phyloP scores from a whole-genome alignment of 2,888 invertebrate species.

The Amphipyra berbera region DNA sequence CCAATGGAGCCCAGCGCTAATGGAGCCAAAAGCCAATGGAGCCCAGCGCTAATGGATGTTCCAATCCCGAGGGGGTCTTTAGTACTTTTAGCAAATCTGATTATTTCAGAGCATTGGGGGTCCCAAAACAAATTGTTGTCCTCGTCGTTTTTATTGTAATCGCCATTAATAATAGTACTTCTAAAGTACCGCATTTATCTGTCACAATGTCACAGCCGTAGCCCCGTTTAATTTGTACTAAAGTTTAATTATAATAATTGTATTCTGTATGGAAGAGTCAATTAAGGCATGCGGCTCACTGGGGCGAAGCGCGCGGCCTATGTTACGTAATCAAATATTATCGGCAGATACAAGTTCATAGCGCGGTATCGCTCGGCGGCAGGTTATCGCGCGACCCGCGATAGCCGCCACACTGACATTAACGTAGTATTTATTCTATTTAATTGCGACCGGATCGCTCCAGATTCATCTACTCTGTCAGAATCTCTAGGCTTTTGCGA shows the following conservation, averaged over 20 bases:
- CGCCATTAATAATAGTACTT: too few species aligned
- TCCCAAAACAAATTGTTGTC: too few species aligned
- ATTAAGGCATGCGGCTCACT: conserved; percentile 3
- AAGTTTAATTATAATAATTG: neutral
- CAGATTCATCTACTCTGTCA: conserved; percentile 7
- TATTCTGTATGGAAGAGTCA: neutral
- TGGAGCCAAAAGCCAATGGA: too few species aligned
- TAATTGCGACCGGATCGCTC: conserved; percentile 12
- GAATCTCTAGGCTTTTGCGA: neutral
- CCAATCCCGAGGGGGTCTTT: too few species aligned
- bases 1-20: too few species aligned
- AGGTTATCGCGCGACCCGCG: conserved; percentile 34
- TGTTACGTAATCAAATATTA: conserved; percentile 13
- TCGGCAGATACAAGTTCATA: neutral
- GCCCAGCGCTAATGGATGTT: too few species aligned
- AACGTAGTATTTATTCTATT: too few species aligned
- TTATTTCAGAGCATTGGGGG: too few species aligned
- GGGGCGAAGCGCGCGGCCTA: neutral
- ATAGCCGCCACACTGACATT: conserved; percentile 13
- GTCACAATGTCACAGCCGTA: neutral
- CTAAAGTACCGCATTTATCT: neutral
- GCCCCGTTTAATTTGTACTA: neutral
- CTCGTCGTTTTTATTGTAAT: too few species aligned
- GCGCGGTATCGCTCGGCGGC: conserved; percentile 12
- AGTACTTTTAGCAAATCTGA: too few species aligned